Evolutionary conservation across 2,888 invertebrate genomes (phyloP).

Genomic region (Plemyria rubiginata): DNA sequence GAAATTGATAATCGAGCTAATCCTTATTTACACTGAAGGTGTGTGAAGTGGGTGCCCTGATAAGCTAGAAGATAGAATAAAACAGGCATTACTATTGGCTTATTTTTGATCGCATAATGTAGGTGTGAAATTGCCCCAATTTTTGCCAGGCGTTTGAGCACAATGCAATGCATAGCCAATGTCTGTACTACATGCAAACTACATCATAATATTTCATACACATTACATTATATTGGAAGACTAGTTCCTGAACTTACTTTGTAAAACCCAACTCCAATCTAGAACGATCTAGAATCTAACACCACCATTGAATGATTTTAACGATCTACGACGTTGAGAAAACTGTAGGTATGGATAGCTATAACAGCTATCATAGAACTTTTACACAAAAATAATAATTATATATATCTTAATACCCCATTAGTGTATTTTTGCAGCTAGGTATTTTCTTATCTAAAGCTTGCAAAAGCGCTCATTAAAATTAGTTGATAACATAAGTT

Average conservation of each 20-base stretch:
- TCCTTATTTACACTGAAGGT: conserved; percentile 78
- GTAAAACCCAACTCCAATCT: too few species aligned
- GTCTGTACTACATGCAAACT: too few species aligned
- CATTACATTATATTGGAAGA: background rate
- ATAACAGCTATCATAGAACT: too few species aligned
- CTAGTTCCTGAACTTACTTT: background rate
- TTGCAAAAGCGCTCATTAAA: background rate
- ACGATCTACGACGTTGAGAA: too few species aligned
- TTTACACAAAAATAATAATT: too few species aligned
- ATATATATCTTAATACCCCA: background rate
- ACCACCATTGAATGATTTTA: too few species aligned
- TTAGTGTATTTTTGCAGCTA: background rate
- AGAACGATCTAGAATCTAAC: too few species aligned
- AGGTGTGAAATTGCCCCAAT: conserved; percentile 40
- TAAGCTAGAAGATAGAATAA: conserved; percentile 68
- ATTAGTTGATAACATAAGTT: background rate
- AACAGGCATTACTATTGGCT: conserved; percentile 66
- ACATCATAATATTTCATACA: too few species aligned
- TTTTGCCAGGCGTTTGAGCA: conserved; percentile 16
- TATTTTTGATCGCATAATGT: conserved; percentile 57
- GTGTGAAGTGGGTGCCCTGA: conserved; percentile 74
- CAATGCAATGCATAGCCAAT: background rate
- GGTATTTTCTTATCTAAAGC: background rate
- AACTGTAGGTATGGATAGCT: too few species aligned
- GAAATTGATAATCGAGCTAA: conserved; percentile 78